These are phyloP conservation scores for Amiota mariae DNA, from an alignment of 2,888 invertebrate genomes.

Conservation along the genomic window DNA sequence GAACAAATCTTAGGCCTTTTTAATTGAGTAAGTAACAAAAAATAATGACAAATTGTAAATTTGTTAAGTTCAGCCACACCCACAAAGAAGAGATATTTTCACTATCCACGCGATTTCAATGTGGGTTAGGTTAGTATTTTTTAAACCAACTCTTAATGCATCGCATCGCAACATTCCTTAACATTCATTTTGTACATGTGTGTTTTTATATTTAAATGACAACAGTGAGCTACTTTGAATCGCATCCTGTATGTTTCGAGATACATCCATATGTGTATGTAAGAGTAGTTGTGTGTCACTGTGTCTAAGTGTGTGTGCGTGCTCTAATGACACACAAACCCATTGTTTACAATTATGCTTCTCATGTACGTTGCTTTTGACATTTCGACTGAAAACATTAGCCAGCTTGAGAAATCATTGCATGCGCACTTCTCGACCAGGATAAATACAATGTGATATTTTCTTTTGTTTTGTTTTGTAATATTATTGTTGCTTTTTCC, in stretches of 20 bases:
- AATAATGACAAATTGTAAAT: too few species aligned
- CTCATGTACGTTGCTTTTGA: constrained; percentile 55
- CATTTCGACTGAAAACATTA: constrained; percentile 54
- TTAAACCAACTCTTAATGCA: neutral
- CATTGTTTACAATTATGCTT: constrained; percentile 39
- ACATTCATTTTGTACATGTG: neutral
- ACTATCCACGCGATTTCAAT: constrained; percentile 41
- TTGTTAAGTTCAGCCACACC: too few species aligned
- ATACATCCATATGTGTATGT: neutral
- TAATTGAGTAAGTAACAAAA: too few species aligned
- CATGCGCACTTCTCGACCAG: constrained; percentile 15
- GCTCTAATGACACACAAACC: constrained; percentile 28
- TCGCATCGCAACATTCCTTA: too few species aligned
- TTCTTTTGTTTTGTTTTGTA: constrained; percentile 1
- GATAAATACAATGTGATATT: neutral
- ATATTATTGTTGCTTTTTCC: neutral
- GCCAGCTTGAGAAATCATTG: constrained; percentile 29
- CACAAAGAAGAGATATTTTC: neutral
- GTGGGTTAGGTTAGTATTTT: constrained; percentile 50
- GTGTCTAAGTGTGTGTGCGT: neutral
- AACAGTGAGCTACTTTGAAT: neutral
- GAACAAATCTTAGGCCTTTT: too few species aligned
- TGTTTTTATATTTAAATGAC: neutral
- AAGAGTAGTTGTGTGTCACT: neutral
- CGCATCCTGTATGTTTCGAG: neutral